Evolutionary conservation across 2,888 invertebrate species (phyloP).

Genomic region (Imbricaverruca yamaguchii): DNA sequence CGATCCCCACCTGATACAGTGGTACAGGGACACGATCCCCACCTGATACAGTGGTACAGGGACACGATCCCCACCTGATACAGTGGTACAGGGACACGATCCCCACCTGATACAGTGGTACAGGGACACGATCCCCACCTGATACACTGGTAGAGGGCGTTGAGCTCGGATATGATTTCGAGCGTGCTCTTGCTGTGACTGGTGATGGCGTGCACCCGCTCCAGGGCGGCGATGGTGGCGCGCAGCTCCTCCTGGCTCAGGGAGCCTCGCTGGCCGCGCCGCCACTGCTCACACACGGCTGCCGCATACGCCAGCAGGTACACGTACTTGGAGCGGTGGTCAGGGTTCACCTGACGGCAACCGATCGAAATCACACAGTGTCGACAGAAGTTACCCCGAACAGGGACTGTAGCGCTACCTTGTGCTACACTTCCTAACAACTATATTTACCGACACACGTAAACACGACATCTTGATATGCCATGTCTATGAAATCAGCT

Average conservation of each 20-base stretch:
- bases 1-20: too few species aligned
- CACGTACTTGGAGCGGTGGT: slow-evolving; percentile 95
- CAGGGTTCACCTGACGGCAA: slow-evolving; percentile 64
- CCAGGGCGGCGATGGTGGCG: slow-evolving; percentile 80
- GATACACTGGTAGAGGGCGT: slow-evolving; percentile 81
- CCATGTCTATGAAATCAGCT: too few species aligned
- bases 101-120: too few species aligned
- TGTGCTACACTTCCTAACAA: too few species aligned
- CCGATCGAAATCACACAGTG: neutral
- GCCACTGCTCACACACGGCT: slow-evolving; percentile 69
- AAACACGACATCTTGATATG: too few species aligned
- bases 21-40: too few species aligned
- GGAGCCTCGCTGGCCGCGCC: slow-evolving; percentile 43
- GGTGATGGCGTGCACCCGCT: slow-evolving; percentile 87
- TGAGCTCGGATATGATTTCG: slow-evolving; percentile 84
- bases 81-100: too few species aligned
- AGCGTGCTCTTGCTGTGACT: slow-evolving; percentile 84
- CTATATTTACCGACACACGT: too few species aligned
- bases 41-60: too few species aligned
- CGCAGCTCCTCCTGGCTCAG: slow-evolving; percentile 82
- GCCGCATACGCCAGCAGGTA: slow-evolving; percentile 89
- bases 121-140: slow-evolving; percentile 48
- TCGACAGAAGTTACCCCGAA: too few species aligned
- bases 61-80: too few species aligned
- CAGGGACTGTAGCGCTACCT: too few species aligned